Conservation (phyloP, 2,797 vertebrate species). For the Melanotaenia trifasciata region DNA sequence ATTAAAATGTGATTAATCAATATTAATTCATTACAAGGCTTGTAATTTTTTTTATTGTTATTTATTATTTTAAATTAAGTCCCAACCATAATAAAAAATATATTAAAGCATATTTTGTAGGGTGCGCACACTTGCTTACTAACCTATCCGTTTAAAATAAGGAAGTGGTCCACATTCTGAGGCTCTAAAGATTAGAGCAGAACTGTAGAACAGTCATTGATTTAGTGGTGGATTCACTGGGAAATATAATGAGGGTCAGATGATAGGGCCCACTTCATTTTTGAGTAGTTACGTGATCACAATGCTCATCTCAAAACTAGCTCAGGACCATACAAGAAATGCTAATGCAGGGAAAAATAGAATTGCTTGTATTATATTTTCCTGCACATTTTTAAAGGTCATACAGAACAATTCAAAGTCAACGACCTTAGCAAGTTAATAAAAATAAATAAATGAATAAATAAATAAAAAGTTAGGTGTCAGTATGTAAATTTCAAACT, state of each 20-base stretch:
- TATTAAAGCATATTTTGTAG: no score
- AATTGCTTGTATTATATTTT: slow-evolving; percentile 58
- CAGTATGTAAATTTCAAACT: slow-evolving; percentile 52
- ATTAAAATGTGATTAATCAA: no score
- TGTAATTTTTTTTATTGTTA: no score
- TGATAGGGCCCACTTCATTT: slow-evolving; percentile 47
- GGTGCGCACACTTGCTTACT: no score
- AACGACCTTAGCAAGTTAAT: slow-evolving; percentile 34
- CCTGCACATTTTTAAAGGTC: slow-evolving; percentile 53
- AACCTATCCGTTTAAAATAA: slow-evolving; percentile 30
- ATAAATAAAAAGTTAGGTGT: slow-evolving; percentile 26
- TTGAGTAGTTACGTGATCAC: slow-evolving; percentile 35
- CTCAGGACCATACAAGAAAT: slow-evolving; percentile 40
- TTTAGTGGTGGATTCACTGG: slow-evolving; percentile 56
- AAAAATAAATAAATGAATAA: slow-evolving; percentile 9
- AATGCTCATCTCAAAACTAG: slow-evolving; percentile 51
- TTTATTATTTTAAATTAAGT: no score
- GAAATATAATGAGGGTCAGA: slow-evolving; percentile 68
- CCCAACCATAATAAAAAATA: no score
- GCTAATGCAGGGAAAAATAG: slow-evolving; percentile 52
- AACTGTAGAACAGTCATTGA: slow-evolving; percentile 59
- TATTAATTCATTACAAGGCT: no score
- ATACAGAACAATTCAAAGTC: slow-evolving; percentile 48
- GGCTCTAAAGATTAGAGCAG: slow-evolving; percentile 47
- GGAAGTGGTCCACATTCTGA: slow-evolving; percentile 18